Base-by-base conservation (phyloP, 2,888 invertebrate species). In the Trachelus troglodyta region DNA sequence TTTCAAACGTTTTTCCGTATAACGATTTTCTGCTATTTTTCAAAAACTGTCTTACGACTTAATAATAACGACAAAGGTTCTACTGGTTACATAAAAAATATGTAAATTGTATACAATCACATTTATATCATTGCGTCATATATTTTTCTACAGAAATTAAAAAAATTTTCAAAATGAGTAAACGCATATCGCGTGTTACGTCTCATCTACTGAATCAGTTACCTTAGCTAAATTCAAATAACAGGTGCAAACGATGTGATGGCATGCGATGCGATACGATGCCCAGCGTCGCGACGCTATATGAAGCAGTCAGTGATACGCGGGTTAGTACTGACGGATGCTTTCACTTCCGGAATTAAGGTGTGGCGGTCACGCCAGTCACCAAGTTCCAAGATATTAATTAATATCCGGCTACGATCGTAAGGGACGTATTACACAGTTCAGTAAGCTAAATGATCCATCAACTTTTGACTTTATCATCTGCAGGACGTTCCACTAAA, bases 361-460 rank as follows among this genome's bases (percentile, higher is more conserved):
- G 78, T 68, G 78, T 75, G 78, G 34, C 78, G 74, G 73, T 69
- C 76, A 78, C 78, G 78, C 78, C 78, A 68, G 56, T 73, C 69
- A 73, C 78, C 2, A 56, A 56, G 30, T 76, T 75, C 30, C 76
- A 34, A 73, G 73, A 78, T 78, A 78, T 71, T 78, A 78, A 78
- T 78, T 78, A 78, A 75, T 76, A 76, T 69, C 75, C 77, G 75
- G 75, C 37, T 73, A 73, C 73, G 71, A 56, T 34, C 31, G 30
- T 30, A n/a, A 34, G 11, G 34, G 71, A 15, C 71, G 30, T 34
- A 34, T 33, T 71, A 71, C 11, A 31, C 71, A 34, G 31, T 33
- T 2, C 30, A 30, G 34, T 30, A 71, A 71, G 34, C 23, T 9
- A 56, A 56, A 56, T 56, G 56, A 56, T 56, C 56, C 56, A 9